A percentile compares a stretch with the other conserved stretches of the same genome.
These are phyloP conservation scores for Daktulosphaira vitifoliae DNA, from an alignment of 1,140 invertebrate species.

Conservation along the genomic window DNA sequence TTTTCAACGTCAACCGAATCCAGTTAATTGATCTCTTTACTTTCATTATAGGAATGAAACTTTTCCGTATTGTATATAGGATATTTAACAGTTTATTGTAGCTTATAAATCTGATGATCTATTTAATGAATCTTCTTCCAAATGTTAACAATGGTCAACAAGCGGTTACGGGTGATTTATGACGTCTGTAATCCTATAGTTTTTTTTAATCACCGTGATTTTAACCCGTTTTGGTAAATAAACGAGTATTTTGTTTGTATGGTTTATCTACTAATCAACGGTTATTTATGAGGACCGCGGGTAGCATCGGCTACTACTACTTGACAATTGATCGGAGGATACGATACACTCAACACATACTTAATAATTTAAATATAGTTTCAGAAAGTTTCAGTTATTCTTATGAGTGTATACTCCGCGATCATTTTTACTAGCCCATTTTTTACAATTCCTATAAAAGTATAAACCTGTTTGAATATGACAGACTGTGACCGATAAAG, in stretches of 20 bases:
- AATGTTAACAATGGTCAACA: too few relatives aligned
- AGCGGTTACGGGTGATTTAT: too few relatives aligned
- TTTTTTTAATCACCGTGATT: too few relatives aligned
- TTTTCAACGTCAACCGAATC: too few relatives aligned
- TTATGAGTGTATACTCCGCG: neutral
- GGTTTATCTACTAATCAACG: slow-evolving; percentile 1
- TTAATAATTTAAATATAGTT: neutral
- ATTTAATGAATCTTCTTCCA: too few relatives aligned
- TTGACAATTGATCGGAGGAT: slow-evolving; percentile 14
- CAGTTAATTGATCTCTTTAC: too few relatives aligned
- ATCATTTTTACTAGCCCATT: slow-evolving; percentile 10
- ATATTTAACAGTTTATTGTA: too few relatives aligned
- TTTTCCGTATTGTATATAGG: too few relatives aligned
- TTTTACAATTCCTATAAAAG: slow-evolving; percentile 5
- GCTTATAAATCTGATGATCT: too few relatives aligned
- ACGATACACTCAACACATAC: slow-evolving; percentile 10
- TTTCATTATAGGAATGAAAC: too few relatives aligned
- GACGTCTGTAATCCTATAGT: too few relatives aligned
- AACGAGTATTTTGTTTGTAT: neutral
- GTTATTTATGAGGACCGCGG: neutral
- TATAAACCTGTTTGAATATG: slow-evolving; percentile 18
- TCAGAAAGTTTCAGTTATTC: slow-evolving; percentile 21
- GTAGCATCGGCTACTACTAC: neutral
- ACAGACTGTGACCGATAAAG: too few relatives aligned
- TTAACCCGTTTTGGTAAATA: neutral